phyloP scores from a whole-genome alignment of 2,888 invertebrate genomes.

The Parnassius mnemosyne region DNA sequence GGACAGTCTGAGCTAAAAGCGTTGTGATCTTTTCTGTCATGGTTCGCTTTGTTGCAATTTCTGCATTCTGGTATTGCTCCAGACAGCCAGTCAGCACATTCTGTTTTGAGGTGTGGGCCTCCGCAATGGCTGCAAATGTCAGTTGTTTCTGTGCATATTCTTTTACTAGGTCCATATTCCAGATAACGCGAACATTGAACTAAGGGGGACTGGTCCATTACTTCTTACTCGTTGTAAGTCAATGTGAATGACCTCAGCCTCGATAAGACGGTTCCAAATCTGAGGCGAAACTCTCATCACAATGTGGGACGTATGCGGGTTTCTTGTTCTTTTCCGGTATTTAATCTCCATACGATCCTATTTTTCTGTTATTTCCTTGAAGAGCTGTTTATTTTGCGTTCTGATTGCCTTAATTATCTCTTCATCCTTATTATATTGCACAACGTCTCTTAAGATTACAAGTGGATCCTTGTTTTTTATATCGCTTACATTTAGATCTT shows the following conservation, averaged over 20 bases:
- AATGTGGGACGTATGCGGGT: too few species aligned
- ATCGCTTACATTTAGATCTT: not conserved
- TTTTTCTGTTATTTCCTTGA: not conserved
- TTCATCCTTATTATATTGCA: not conserved
- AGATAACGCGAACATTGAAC: too few species aligned
- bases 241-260: not conserved
- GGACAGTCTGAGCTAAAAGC: too few species aligned
- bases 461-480: conserved; percentile 3
- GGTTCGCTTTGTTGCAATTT: conserved; percentile 1
- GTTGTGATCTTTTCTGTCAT: too few species aligned
- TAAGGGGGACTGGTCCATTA: not conserved
- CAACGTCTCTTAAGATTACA: conserved; percentile 1
- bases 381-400: conserved; percentile 1
- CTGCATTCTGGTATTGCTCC: not conserved
- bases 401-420: not conserved
- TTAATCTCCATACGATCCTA: not conserved
- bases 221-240: conserved; percentile 3
- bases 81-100: not conserved
- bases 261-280: not conserved
- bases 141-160: not conserved
- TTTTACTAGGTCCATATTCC: not conserved
- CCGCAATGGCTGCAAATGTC: conserved; percentile 3
- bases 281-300: too few species aligned
- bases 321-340: not conserved
- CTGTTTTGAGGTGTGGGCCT: not conserved